phyloP scores from a whole-genome alignment of 2,113 vertebrate species.

The Zapus hudsonius region DNA sequence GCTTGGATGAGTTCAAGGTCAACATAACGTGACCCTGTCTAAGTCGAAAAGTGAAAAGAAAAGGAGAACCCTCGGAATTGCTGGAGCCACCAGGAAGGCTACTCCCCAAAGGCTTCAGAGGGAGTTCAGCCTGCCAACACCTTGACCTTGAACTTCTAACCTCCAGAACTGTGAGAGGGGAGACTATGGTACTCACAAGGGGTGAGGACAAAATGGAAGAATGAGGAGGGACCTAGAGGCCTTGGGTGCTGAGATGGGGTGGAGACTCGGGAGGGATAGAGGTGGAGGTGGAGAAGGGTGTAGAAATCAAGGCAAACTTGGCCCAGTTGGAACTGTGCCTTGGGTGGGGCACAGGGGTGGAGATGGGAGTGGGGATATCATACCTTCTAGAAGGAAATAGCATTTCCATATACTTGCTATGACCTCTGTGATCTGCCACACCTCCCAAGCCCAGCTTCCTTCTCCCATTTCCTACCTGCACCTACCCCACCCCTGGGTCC shows the following conservation, averaged over 20 bases:
- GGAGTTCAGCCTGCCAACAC: neutral
- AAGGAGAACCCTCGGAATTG: neutral
- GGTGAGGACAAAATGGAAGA: neutral
- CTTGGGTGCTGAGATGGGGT: neutral
- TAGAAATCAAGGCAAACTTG: neutral
- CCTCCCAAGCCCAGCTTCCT: neutral
- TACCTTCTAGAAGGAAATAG: neutral
- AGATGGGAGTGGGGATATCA: too few species aligned
- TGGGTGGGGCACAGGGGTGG: too few species aligned
- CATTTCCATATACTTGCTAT: neutral
- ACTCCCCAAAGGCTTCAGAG: neutral
- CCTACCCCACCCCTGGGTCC: neutral
- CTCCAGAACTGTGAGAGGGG: neutral
- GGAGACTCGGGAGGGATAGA: too few species aligned
- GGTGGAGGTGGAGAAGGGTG: neutral
- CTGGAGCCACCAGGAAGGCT: too few species aligned
- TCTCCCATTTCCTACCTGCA: rapidly evolving
- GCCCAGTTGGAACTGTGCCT: neutral
- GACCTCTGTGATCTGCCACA: neutral
- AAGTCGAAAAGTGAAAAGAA: neutral
- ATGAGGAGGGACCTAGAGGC: too few species aligned
- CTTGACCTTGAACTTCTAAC: neutral
- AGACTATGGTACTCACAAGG: neutral
- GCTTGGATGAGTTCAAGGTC: neutral
- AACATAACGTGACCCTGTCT: neutral